Evolutionary conservation across 53 echinoderm and acorn worm species (phyloP).

Genomic region (Zoroaster sp.): DNA sequence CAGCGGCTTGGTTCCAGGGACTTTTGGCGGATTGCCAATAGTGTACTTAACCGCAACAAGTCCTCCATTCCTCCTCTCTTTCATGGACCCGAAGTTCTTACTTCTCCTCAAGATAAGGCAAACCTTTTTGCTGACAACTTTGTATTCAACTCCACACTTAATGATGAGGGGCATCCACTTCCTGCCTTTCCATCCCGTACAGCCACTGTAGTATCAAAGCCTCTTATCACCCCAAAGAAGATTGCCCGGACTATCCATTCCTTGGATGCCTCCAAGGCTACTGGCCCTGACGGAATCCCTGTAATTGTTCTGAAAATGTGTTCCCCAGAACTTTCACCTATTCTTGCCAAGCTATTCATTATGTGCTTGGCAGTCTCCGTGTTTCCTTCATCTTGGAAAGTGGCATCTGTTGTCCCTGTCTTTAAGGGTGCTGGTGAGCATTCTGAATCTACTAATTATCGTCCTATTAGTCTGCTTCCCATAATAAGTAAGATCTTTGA

Average conservation of each 20-base stretch:
- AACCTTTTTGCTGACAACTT: no score
- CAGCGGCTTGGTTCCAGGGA: no score
- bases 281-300: neutral
- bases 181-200: no score
- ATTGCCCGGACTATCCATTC: neutral
- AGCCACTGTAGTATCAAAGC: no score
- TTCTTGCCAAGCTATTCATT: neutral
- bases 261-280: conserved; percentile 21
- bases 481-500: no score
- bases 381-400: neutral
- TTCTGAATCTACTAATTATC: neutral
- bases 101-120: no score
- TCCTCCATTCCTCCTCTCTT: no score
- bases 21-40: no score
- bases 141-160: no score
- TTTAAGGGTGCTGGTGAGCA: neutral
- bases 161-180: no score
- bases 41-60: no score
- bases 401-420: neutral
- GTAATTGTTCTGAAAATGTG: neutral
- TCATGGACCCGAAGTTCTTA: no score
- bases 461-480: neutral
- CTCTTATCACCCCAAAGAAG: neutral
- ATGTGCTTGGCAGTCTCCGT: neutral
- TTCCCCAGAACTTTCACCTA: neutral